Evolutionary conservation across 35 echinoderm and acorn worm species (phyloP).

Genomic region (Ophioderma brevispina): DNA sequence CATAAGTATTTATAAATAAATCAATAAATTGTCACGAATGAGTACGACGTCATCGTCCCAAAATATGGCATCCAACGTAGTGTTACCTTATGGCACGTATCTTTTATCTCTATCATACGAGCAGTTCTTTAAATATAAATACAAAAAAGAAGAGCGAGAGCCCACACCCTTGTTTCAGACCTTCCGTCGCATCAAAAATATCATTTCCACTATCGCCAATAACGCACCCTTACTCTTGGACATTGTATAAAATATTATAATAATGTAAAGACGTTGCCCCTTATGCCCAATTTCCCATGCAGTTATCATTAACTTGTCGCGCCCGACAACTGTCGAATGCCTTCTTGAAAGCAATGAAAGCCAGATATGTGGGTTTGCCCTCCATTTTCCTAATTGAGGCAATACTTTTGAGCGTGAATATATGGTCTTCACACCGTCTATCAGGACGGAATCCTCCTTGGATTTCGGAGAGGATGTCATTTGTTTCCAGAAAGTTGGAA

Average conservation of each 20-base stretch:
- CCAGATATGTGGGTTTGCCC: background rate
- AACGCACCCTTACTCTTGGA: background rate
- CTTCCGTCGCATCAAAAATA: background rate
- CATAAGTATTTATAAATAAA: background rate
- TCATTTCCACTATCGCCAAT: background rate
- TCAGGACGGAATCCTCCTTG: background rate
- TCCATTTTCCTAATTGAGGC: too few species aligned
- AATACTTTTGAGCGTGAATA: too few species aligned
- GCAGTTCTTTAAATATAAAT: background rate
- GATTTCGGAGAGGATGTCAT: too few species aligned
- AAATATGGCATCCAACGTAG: too few species aligned
- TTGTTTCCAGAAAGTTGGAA: background rate
- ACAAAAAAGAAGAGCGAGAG: background rate
- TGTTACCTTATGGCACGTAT: too few species aligned
- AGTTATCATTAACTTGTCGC: background rate
- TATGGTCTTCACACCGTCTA: too few species aligned
- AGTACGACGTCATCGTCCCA: too few species aligned
- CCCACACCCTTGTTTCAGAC: background rate
- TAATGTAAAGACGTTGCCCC: background rate
- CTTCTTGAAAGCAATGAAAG: background rate
- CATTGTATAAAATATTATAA: background rate
- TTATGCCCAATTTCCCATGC: background rate
- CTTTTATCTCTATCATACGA: too few species aligned
- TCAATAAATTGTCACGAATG: too few species aligned
- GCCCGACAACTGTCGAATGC: background rate